A percentile compares a stretch with the other conserved stretches of the same genome.
Conservation (phyloP, 2,797 vertebrate genomes). For the Coreius guichenoti region DNA sequence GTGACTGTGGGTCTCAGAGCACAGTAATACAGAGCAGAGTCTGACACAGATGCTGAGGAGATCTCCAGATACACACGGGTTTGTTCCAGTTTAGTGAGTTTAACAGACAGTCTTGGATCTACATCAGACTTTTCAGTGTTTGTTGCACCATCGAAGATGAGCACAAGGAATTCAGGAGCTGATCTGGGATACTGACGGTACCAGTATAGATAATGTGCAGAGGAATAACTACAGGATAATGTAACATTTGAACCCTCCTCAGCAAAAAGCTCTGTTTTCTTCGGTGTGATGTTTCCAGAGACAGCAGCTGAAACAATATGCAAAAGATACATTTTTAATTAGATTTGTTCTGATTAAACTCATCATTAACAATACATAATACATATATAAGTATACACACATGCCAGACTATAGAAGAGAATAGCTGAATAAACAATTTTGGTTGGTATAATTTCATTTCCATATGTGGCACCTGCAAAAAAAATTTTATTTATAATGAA, state of each 20-base stretch:
- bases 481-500: too few relatives aligned
- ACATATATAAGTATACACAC: background rate
- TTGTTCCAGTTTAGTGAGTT: conserved; percentile 37
- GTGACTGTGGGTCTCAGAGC: conserved; percentile 6
- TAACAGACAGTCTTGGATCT: conserved; percentile 33
- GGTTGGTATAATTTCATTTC: too few relatives aligned
- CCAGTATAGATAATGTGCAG: conserved; percentile 38
- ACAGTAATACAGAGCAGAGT: background rate
- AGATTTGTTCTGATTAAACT: background rate
- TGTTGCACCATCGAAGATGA: background rate
- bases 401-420: background rate
- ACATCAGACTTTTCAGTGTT: conserved; percentile 32
- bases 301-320: background rate
- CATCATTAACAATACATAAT: background rate
- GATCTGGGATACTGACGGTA: background rate
- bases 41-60: background rate
- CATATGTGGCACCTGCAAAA: too few relatives aligned
- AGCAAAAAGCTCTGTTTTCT: background rate
- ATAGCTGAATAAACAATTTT: background rate
- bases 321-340: background rate
- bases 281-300: background rate
- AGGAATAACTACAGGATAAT: conserved; percentile 1
- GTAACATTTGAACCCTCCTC: background rate
- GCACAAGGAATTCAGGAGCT: background rate
- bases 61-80: background rate